Conservation (phyloP, 2,797 vertebrate genomes). For the Parambassis ranga region DNA sequence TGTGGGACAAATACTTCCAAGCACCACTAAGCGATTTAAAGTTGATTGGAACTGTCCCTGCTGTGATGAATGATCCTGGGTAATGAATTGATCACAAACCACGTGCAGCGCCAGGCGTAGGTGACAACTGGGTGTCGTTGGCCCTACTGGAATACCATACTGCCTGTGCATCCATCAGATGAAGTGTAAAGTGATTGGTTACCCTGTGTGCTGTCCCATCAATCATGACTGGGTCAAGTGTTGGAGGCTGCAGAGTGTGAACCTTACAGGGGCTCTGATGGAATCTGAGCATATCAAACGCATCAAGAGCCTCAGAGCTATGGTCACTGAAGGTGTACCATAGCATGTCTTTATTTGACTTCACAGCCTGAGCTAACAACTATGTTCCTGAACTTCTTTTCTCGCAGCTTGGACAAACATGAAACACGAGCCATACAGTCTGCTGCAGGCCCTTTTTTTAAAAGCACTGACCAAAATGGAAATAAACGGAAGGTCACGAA, state of each 20-base stretch:
- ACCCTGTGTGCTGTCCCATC: constrained; percentile 26
- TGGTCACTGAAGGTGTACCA: constrained; percentile 10
- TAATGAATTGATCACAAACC: constrained; percentile 57
- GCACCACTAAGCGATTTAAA: constrained; percentile 49
- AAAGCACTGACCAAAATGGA: background rate
- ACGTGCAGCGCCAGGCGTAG: background rate
- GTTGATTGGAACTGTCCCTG: constrained; percentile 59
- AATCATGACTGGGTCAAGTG: constrained; percentile 50
- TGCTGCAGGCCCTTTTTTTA: background rate
- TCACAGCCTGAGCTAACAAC: constrained; percentile 37
- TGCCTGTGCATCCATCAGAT: constrained; percentile 43
- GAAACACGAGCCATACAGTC: background rate
- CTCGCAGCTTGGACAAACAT: background rate
- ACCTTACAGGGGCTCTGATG: constrained; percentile 23
- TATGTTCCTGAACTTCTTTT: background rate
- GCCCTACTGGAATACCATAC: constrained; percentile 14
- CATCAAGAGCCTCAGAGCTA: constrained; percentile 5
- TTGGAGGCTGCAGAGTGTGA: constrained; percentile 30
- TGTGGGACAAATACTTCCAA: constrained; percentile 39
- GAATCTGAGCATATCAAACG: constrained; percentile 9
- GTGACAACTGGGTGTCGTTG: constrained; percentile 6
- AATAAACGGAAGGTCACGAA: constrained; percentile 17
- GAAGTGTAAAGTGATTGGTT: constrained; percentile 50
- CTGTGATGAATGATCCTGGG: constrained; percentile 43
- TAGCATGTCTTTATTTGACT: constrained; percentile 23